These are phyloP conservation scores for Baccha elongata DNA, from an alignment of 2,888 invertebrate genomes.

Conservation along the genomic window DNA sequence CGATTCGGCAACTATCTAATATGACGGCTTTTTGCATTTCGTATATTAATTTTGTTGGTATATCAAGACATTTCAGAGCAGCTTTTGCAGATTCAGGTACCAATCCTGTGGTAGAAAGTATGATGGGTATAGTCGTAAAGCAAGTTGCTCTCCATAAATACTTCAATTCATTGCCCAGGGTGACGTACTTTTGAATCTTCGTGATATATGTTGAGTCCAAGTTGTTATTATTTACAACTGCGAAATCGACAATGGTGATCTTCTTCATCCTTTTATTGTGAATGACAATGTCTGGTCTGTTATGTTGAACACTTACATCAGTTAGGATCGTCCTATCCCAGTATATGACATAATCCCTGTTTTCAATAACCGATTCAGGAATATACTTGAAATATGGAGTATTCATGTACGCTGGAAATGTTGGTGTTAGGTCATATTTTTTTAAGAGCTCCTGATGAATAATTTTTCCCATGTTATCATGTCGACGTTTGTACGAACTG, in stretches of 20 bases:
- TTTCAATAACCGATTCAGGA: slow-evolving; percentile 1
- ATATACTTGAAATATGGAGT: slow-evolving; percentile 2
- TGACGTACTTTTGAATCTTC: not conserved
- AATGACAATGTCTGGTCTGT: slow-evolving; percentile 1
- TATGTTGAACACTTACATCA: not conserved
- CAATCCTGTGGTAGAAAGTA: not conserved
- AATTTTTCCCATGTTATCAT: slow-evolving; percentile 2
- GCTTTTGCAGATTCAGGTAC: not conserved
- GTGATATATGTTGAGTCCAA: not conserved
- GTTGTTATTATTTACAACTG: slow-evolving; percentile 3
- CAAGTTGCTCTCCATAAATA: not conserved
- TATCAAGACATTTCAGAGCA: not conserved
- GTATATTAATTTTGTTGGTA: not conserved
- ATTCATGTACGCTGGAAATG: not conserved
- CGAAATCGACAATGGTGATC: not conserved
- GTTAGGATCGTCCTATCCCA: not conserved
- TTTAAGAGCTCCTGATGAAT: not conserved
- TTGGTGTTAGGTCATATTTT: not conserved
- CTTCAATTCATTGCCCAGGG: not conserved
- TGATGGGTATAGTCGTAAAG: not conserved
- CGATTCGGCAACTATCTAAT: not conserved
- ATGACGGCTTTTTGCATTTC: not conserved
- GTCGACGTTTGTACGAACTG: not conserved
- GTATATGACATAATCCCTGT: not conserved
- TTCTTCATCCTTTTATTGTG: not conserved